Conservation (phyloP, 2,113 vertebrate species). For the Sinosuthora webbiana region DNA sequence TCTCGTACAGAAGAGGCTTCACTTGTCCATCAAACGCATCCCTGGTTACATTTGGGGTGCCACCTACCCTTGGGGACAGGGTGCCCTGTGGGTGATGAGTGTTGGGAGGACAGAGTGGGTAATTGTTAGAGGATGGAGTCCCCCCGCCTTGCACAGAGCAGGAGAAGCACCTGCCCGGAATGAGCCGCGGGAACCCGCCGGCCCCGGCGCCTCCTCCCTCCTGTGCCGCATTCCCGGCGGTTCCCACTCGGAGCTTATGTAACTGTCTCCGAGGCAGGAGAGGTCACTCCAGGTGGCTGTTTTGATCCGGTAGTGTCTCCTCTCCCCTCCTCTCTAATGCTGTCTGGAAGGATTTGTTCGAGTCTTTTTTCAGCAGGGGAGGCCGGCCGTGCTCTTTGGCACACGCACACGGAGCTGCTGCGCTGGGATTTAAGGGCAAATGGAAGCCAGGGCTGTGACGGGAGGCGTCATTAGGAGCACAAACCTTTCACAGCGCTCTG, state of each 20-base stretch:
- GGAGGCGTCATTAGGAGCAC: neutral
- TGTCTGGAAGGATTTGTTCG: constrained; percentile 62
- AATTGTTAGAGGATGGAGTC: neutral
- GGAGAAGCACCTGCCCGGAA: neutral
- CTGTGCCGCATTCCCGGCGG: neutral
- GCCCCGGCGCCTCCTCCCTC: neutral
- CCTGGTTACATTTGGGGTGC: neutral
- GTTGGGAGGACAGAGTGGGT: too few relatives aligned
- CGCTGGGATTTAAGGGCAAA: neutral
- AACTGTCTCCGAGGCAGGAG: neutral
- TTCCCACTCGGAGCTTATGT: neutral
- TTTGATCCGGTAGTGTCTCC: constrained; percentile 28
- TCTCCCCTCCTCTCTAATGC: constrained; percentile 36
- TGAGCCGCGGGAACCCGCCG: neutral
- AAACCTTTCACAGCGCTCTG: neutral
- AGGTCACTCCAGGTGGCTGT: constrained; percentile 61
- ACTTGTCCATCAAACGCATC: too few relatives aligned
- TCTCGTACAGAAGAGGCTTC: neutral
- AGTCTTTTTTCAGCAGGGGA: neutral
- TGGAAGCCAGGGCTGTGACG: neutral
- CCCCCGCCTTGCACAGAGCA: fast-evolving
- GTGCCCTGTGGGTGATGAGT: fast-evolving
- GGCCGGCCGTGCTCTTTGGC: neutral
- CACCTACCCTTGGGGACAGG: fast-evolving
- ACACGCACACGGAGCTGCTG: neutral